Conservation (phyloP, 2,797 vertebrate species). For the Chloroceryle inda region DNA sequence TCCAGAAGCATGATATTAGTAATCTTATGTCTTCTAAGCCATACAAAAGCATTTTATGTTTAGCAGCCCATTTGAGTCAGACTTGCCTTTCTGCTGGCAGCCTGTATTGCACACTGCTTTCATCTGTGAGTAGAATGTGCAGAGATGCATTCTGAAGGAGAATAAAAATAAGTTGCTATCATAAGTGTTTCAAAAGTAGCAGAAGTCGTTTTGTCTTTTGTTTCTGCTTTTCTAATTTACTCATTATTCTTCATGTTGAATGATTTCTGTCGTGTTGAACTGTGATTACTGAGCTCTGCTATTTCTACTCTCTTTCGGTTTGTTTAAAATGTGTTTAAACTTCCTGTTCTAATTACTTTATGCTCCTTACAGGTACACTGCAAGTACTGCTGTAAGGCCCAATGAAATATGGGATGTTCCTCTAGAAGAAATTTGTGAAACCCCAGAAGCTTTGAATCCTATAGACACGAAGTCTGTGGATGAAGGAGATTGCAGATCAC, state of each 20-base stretch:
- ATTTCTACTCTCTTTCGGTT: not conserved
- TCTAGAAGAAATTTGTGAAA: conserved; percentile 69
- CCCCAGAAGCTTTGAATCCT: conserved; percentile 24
- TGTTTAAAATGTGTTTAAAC: not conserved
- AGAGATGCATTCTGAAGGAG: not conserved
- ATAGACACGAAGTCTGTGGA: not conserved
- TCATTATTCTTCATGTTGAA: not conserved
- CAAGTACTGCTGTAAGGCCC: conserved; percentile 21
- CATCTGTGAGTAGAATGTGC: not conserved
- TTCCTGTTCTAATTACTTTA: not conserved
- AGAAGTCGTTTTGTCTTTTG: not conserved
- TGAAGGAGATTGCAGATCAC: conserved; percentile 46
- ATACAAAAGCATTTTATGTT: not conserved
- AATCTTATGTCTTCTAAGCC: not conserved
- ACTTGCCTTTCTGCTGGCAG: not conserved
- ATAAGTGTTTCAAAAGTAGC: not conserved
- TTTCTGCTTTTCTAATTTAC: not conserved
- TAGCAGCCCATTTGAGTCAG: not conserved
- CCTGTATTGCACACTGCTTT: not conserved
- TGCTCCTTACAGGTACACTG: conserved; percentile 54
- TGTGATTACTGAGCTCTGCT: not conserved
- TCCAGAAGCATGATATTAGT: not conserved
- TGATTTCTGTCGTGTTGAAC: not conserved
- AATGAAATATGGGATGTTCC: conserved; percentile 81
- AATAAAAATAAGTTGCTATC: not conserved